These are phyloP conservation scores for Hyla sarda DNA, from an alignment of 2,113 vertebrate species.

Conservation along the genomic window DNA sequence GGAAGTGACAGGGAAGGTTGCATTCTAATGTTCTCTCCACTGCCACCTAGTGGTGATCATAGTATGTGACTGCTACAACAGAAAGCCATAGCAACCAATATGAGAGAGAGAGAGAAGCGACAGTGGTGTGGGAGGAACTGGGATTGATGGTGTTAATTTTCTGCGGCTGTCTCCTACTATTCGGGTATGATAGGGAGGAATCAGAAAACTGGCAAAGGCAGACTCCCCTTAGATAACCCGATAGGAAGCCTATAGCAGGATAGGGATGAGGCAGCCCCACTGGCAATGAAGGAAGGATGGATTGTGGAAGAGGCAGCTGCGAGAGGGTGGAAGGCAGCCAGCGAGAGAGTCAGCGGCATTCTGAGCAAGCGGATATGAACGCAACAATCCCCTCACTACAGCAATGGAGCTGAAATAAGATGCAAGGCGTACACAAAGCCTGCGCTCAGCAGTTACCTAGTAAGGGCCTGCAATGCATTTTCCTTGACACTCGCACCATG, in stretches of 20 bases:
- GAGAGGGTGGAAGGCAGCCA: slow-evolving; percentile 28
- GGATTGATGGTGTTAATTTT: slow-evolving; percentile 49
- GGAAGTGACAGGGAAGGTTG: not conserved
- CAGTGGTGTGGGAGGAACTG: slow-evolving; percentile 20
- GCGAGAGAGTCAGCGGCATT: slow-evolving; percentile 36
- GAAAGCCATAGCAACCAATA: slow-evolving; percentile 40
- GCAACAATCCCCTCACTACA: not conserved
- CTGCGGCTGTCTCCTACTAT: slow-evolving; percentile 53
- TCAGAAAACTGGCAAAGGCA: slow-evolving; percentile 40
- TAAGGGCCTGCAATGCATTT: slow-evolving; percentile 37
- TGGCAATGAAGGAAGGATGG: slow-evolving; percentile 35
- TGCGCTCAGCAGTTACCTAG: not conserved
- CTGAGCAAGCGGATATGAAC: not conserved
- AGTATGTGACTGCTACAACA: not conserved
- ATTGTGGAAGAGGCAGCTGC: slow-evolving; percentile 49
- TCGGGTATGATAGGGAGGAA: slow-evolving; percentile 32
- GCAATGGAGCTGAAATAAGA: slow-evolving; percentile 31
- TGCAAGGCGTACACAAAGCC: slow-evolving; percentile 15
- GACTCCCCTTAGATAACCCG: slow-evolving; percentile 43
- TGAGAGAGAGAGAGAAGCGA: not conserved
- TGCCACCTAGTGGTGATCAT: slow-evolving; percentile 43
- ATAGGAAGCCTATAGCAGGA: slow-evolving; percentile 30
- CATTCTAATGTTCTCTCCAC: not conserved
- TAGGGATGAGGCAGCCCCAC: slow-evolving; percentile 32
- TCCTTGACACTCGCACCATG: not conserved